Evolutionary conservation across 1,140 invertebrate genomes (phyloP).

Genomic region (Conus betulinus): DNA sequence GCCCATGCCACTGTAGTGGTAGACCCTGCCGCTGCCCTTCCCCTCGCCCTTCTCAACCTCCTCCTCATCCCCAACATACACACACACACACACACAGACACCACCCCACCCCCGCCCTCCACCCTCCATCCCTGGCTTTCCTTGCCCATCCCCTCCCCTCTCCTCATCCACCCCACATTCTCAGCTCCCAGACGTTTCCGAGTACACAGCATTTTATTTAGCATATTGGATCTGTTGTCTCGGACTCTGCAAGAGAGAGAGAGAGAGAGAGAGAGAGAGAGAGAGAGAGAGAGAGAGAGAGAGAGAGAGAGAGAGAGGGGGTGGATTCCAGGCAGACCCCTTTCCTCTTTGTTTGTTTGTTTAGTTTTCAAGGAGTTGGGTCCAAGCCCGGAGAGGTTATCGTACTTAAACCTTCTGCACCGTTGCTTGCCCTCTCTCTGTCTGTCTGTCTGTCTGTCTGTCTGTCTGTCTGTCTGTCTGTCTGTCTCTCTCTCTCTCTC

Average conservation of each 20-base stretch:
- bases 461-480: background rate
- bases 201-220: background rate
- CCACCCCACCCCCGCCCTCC: background rate
- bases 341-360: too few relatives aligned
- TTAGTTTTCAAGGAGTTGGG: too few relatives aligned
- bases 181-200: background rate
- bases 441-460: background rate
- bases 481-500: too few relatives aligned
- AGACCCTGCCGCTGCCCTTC: background rate
- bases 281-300: too few relatives aligned
- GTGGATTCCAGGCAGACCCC: too few relatives aligned
- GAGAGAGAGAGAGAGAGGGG: too few relatives aligned
- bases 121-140: background rate
- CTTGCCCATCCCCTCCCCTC: constrained; percentile 10
- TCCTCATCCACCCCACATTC: background rate
- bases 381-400: too few relatives aligned
- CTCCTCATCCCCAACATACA: too few relatives aligned
- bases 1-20: background rate
- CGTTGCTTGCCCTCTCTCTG: background rate
- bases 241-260: background rate
- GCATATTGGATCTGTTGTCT: constrained; percentile 3
- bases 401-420: too few relatives aligned
- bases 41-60: background rate
- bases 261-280: too few relatives aligned
- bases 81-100: too few relatives aligned